Evolutionary conservation across 2,113 vertebrate species (phyloP).

Genomic region (Sphyrna mokarran): DNA sequence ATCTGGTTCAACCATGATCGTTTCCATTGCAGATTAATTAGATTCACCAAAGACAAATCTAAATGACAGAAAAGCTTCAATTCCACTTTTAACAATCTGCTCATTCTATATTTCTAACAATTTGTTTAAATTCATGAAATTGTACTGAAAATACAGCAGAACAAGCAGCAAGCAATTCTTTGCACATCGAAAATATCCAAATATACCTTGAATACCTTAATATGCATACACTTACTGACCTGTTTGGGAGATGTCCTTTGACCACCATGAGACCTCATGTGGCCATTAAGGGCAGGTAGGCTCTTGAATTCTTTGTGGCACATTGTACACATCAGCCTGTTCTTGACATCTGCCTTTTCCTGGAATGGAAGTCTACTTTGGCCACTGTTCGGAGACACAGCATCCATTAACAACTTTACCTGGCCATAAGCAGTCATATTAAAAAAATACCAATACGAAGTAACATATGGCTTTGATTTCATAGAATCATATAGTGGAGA

Average conservation of each 20-base stretch:
- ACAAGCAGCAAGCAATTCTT: slow-evolving; percentile 23
- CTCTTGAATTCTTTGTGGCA: slow-evolving; percentile 82
- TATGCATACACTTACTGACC: slow-evolving; percentile 47
- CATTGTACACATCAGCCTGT: slow-evolving; percentile 68
- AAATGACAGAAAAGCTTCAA: background rate
- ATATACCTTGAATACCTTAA: background rate
- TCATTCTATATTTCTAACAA: background rate
- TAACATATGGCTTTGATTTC: background rate
- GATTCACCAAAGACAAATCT: background rate
- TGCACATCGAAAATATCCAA: slow-evolving; percentile 35
- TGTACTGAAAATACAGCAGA: slow-evolving; percentile 41
- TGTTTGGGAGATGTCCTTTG: slow-evolving; percentile 67
- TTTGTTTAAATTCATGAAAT: slow-evolving; percentile 39
- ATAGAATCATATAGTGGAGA: too few species aligned
- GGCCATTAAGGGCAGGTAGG: slow-evolving; percentile 80
- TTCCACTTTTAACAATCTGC: background rate
- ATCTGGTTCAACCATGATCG: background rate
- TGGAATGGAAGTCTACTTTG: slow-evolving; percentile 55
- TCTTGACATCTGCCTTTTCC: slow-evolving; percentile 60
- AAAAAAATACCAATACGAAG: background rate
- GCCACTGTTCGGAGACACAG: slow-evolving; percentile 45
- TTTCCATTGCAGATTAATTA: background rate
- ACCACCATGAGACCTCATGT: slow-evolving; percentile 78
- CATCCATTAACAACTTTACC: background rate
- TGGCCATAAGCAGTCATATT: background rate